A percentile compares a stretch with the other conserved stretches of the same genome.
These are phyloP conservation scores for Bombylius major DNA, from an alignment of 2,888 invertebrate genomes.

Conservation along the genomic window DNA sequence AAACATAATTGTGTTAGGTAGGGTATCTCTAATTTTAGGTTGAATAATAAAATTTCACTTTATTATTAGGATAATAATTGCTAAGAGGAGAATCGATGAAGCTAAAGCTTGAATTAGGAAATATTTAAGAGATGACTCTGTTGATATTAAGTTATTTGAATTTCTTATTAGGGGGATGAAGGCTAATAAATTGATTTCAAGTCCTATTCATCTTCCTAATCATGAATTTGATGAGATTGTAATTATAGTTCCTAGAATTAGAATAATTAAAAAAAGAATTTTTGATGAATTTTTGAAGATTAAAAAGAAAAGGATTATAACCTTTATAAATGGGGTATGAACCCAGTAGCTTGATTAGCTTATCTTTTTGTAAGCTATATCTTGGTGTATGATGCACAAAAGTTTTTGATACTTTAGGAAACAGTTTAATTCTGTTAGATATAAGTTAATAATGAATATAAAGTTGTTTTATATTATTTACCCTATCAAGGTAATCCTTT, in stretches of 20 bases:
- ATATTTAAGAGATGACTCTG: slow-evolving; percentile 48
- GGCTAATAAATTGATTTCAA: slow-evolving; percentile 50
- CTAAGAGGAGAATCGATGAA: slow-evolving; percentile 42
- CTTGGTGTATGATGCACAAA: slow-evolving; percentile 50
- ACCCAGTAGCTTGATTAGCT: slow-evolving; percentile 42
- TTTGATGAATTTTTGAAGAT: slow-evolving; percentile 39
- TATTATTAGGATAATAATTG: slow-evolving; percentile 28
- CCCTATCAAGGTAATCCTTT: slow-evolving; percentile 53
- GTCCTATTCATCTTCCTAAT: slow-evolving; percentile 43
- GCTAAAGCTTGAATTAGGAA: slow-evolving; percentile 47
- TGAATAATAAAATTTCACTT: slow-evolving; percentile 23
- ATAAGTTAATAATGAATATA: slow-evolving; percentile 22
- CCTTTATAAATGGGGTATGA: slow-evolving; percentile 40
- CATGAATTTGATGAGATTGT: slow-evolving; percentile 39
- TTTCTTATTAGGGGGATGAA: slow-evolving; percentile 46
- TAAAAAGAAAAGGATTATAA: slow-evolving; percentile 40
- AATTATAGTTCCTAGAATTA: slow-evolving; percentile 40
- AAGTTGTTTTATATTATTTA: slow-evolving; percentile 38
- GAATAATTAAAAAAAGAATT: slow-evolving; percentile 40
- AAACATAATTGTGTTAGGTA: slow-evolving; percentile 32
- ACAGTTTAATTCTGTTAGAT: slow-evolving; percentile 50
- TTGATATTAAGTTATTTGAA: slow-evolving; percentile 38
- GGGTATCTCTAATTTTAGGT: slow-evolving; percentile 23
- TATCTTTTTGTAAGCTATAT: slow-evolving; percentile 41
- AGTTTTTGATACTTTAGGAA: slow-evolving; percentile 47